phyloP scores from a whole-genome alignment of 2,797 vertebrate genomes.

The Molossus alvarezi region DNA sequence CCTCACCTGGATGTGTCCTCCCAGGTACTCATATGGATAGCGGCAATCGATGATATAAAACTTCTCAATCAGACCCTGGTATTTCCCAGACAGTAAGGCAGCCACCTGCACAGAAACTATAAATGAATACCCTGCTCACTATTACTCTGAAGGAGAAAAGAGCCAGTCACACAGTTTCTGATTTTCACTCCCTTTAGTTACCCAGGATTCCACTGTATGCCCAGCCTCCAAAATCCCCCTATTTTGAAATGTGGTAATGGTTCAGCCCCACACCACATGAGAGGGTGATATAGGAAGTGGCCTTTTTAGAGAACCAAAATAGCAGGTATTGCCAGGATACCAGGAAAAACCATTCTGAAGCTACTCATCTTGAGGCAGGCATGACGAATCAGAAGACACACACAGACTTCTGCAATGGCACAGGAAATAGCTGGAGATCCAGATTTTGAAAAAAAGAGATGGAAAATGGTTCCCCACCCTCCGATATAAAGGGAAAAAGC shows the following conservation, averaged over 20 bases:
- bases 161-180: not conserved
- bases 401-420: not conserved
- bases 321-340: constrained; percentile 35
- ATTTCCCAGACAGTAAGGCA: constrained; percentile 84
- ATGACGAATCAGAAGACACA: not conserved
- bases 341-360: not conserved
- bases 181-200: not conserved
- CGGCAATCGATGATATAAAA: constrained; percentile 89
- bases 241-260: constrained; percentile 28
- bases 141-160: constrained; percentile 1
- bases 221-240: not conserved
- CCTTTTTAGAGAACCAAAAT: constrained; percentile 39
- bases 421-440: not conserved
- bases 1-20: constrained; percentile 89
- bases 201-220: not conserved
- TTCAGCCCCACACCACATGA: not conserved
- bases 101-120: constrained; percentile 84
- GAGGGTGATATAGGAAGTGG: constrained; percentile 45
- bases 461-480: not conserved
- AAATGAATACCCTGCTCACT: constrained; percentile 3
- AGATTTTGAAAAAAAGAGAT: constrained; percentile 24
- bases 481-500: constrained; percentile 16
- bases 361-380: not conserved
- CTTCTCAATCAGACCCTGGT: constrained; percentile 84
- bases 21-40: constrained; percentile 89